Conservation (phyloP, 2,113 vertebrate genomes). For the Tyrannus savana region DNA sequence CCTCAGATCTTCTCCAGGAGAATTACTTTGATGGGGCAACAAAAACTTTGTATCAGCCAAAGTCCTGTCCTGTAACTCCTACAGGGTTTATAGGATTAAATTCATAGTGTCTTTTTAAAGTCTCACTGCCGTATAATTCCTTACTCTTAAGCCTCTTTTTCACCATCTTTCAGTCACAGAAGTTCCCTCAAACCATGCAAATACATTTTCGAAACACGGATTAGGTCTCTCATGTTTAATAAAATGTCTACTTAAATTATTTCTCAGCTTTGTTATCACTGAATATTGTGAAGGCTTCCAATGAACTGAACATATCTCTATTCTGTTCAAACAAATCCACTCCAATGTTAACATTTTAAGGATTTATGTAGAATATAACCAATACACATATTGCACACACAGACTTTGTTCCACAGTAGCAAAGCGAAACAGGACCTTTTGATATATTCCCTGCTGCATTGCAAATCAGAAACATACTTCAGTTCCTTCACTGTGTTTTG, state of each 20-base stretch:
- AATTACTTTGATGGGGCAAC: background rate
- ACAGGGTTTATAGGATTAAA: background rate
- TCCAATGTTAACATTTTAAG: conserved; percentile 52
- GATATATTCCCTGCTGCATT: background rate
- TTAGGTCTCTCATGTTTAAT: conserved; percentile 45
- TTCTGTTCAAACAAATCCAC: conserved; percentile 57
- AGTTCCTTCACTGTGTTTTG: background rate
- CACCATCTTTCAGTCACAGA: background rate
- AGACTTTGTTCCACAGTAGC: conserved; percentile 3
- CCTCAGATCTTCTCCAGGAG: background rate
- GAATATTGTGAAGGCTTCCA: conserved; percentile 46
- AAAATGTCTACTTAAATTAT: conserved; percentile 41
- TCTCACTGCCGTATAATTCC: background rate
- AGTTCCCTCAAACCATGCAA: conserved; percentile 3
- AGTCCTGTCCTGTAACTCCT: background rate
- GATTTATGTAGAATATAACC: conserved; percentile 4
- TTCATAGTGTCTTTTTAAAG: background rate
- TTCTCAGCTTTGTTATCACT: conserved; percentile 51
- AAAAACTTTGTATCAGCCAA: background rate
- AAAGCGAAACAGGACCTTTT: background rate
- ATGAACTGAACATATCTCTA: conserved; percentile 11
- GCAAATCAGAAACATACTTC: background rate
- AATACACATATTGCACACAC: background rate
- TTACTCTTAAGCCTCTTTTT: conserved; percentile 14
- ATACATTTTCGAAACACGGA: conserved; percentile 22